Base-by-base conservation (phyloP, 2,113 vertebrate genomes). In the Phalacrocorax pelagicus region DNA sequence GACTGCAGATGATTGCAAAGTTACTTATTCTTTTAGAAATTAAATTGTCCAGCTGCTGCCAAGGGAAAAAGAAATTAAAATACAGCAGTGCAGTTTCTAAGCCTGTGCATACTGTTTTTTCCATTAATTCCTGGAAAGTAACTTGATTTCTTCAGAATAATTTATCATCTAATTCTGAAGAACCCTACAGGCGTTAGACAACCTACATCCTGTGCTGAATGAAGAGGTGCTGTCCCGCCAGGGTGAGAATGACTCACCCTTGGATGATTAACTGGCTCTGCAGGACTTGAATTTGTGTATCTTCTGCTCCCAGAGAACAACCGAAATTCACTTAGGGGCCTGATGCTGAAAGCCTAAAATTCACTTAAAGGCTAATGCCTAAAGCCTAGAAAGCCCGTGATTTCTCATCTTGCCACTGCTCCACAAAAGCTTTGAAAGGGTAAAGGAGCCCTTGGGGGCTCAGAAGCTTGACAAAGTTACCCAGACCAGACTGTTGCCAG, bases 111-210 rank as follows among this genome's bases (percentile, higher is more conserved):
- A 18, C 44, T 21, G 4, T 71, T 89, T 87, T 91, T 44, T 92
- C 38, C 26, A 54, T 81, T 79, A 91, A 79, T 90, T 92, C 49
- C 69, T 83, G 83, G 63, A 74, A 78, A 40, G 42, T 57, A 85
- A 72, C 40, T 59, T 79, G 30, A 58, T 92, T 91, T 90, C 72
- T 72, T 95, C 78, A 65, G 81, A 87, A 71, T 79, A 84, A 92
- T 87, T 94, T 7, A 62, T 77, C 55, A 70, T 55, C 46, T 83
- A 24, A 72, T 72, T 91, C 73, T 63, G 57, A 94, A 47, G n/a
- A 95, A 16, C 21, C 44, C 79, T 62, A 44, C 18, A 38, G 78
- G 49, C 5, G 1, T 78, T 49, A 47, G 65, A 51, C 40, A 92
- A 66, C 1, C 7, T 57, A 46, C 15, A 72, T 93, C 57, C 79